Evolutionary conservation across 1,140 invertebrate genomes (phyloP).

Genomic region (Drosophila takahashii): DNA sequence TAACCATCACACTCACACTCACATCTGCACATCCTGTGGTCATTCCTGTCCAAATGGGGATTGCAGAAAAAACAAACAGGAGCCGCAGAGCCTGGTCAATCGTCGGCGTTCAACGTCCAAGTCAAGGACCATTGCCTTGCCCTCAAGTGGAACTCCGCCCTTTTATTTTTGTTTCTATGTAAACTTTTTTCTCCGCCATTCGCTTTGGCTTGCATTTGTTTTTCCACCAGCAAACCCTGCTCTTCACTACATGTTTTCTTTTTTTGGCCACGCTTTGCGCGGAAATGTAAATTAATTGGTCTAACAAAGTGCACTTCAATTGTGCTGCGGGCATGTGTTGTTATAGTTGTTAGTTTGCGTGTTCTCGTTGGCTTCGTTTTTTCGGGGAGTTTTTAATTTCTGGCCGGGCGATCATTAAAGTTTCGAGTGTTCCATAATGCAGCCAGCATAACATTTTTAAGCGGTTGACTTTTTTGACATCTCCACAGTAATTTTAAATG

Average conservation of each 20-base stretch:
- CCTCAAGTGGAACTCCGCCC: constrained; percentile 56
- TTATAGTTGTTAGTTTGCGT: constrained; percentile 51
- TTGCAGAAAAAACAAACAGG: constrained; percentile 1
- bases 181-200: constrained; percentile 52
- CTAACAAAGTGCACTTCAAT: constrained; percentile 80
- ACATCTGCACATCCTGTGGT: constrained; percentile 9
- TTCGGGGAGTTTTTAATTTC: constrained; percentile 23
- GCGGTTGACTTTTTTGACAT: constrained; percentile 48
- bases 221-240: constrained; percentile 3
- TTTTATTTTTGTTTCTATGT: constrained; percentile 61
- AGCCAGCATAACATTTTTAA: constrained; percentile 18
- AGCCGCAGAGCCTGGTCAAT: constrained; percentile 37
- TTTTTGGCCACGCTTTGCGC: constrained; percentile 65
- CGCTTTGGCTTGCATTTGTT: constrained; percentile 26
- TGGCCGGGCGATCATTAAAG: constrained; percentile 51
- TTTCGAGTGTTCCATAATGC: constrained; percentile 43
- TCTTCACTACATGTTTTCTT: constrained; percentile 10
- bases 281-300: constrained; percentile 84
- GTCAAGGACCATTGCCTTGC: constrained; percentile 64
- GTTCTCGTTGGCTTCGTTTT: constrained; percentile 35
- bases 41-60: constrained; percentile 17
- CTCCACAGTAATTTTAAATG: constrained; percentile 43
- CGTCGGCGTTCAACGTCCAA: constrained; percentile 53
- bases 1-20: constrained; percentile 41
- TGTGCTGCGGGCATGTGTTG: constrained; percentile 56